Evolutionary conservation across 2,113 vertebrate species (phyloP), one percentile per base, ranked within the genome.

Genomic region (Suricata suricatta): DNA sequence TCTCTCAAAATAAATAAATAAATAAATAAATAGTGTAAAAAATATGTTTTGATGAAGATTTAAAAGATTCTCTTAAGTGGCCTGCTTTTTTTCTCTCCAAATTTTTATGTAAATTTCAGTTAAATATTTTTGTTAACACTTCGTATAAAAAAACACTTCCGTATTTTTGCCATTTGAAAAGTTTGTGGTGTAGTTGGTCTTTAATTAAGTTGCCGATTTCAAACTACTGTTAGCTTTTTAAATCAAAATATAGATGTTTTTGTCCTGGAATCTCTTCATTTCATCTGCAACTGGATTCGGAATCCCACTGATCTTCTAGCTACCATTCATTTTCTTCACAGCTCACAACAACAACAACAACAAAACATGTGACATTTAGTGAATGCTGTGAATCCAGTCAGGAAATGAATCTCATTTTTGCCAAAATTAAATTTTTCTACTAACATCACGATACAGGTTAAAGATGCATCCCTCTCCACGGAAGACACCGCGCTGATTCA

Each of bases 81-180:
- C 27, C 74, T 76, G 27, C 27, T 35, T 77, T 47, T 77, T 76
- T 31, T 0, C 7, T 41, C 74, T 77, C 27, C 15, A 77, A 77
- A 31, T 77, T 77, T 74, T 77, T 47, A 77, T 77, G 47, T 31
- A 77, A 77, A 60, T 60, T 60, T 23, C 19, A 60, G 57, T 60
- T 23, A 98, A 97, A 89, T 95, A 96, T 98, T 97, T 95, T 97
- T 97, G 92, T 98, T 60, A 98, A 97, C 97, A 97, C 97, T 97
- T 41, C 41, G 41, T 41, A 41, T 4, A 41, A 41, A 41, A 41
- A 41, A 41, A 41, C 41, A 41, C 41, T 50, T 98, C 97, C 98
- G 97, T 98, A 96, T 60, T 98, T 96, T 98, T 97, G 95, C 98
- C 97, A 97, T 98, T 98, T 97, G 96, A 96, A 98, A 98, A 97